Percentiles rank a stretch among this genome's conserved stretches.
phyloP scores from a whole-genome alignment of 2,888 invertebrate species.

The Thecocarcelia acutangulata region DNA sequence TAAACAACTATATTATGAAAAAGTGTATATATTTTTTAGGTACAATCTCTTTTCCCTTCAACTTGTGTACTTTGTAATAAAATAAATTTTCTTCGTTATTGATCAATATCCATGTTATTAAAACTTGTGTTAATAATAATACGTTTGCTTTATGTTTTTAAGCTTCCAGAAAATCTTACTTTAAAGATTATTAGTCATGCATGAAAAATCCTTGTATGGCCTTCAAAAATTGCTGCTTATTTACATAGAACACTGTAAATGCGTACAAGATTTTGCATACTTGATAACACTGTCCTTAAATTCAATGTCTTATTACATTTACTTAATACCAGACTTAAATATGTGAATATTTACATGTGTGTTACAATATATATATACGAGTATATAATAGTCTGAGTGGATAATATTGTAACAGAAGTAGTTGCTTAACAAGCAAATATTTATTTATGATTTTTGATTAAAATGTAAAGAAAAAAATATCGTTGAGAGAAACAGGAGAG shows the following conservation, averaged over 20 bases:
- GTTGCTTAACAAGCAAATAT: conserved; percentile 28
- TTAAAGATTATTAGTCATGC: conserved; percentile 55
- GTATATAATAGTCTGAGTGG: background rate
- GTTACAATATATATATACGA: no score
- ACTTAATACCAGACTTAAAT: background rate
- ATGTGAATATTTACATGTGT: background rate
- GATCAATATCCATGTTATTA: no score
- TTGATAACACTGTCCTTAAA: no score
- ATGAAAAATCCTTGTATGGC: conserved; percentile 20
- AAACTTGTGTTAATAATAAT: conserved; percentile 22
- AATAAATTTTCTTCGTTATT: no score
- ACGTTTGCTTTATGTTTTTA: conserved; percentile 26
- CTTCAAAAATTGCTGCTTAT: no score
- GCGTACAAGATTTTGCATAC: no score
- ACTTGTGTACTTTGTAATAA: no score
- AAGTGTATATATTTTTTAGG: no score
- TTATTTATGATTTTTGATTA: conserved; percentile 42
- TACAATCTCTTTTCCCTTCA: no score
- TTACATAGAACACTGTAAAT: no score
- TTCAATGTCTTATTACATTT: no score
- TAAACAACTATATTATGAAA: no score
- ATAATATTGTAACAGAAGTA: conserved; percentile 1
- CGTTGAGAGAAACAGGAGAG: background rate
- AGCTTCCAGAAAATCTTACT: conserved; percentile 41
- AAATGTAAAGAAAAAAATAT: conserved; percentile 18